A percentile compares a stretch with the other conserved stretches of the same genome.
Evolutionary conservation across 2,888 invertebrate genomes (phyloP).

Genomic region (Hymenopus coronatus): DNA sequence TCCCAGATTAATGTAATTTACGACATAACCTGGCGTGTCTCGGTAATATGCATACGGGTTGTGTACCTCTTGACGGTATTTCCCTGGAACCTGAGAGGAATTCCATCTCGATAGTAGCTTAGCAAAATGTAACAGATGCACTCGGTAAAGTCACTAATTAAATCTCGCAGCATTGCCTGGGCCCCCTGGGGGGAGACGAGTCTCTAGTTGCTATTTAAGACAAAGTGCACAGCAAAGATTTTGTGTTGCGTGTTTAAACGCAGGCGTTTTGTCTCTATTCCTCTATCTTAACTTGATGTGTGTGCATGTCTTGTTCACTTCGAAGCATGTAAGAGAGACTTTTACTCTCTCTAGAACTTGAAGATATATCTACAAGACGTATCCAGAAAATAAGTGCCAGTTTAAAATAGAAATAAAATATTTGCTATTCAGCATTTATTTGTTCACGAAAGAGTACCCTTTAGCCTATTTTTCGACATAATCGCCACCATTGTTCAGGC

Average conservation of each 20-base stretch:
- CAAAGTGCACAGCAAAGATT: background rate
- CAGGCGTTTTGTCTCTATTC: background rate
- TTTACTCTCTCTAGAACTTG: too few relatives aligned
- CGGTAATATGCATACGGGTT: background rate
- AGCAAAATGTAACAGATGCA: background rate
- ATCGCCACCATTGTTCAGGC: too few relatives aligned
- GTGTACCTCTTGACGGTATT: background rate
- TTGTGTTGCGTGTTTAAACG: background rate
- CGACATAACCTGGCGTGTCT: background rate
- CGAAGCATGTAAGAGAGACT: too few relatives aligned
- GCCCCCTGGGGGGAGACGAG: background rate
- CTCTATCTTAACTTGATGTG: background rate
- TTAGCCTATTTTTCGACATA: too few relatives aligned
- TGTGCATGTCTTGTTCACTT: background rate
- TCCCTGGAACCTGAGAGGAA: background rate
- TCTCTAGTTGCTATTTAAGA: background rate
- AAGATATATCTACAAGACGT: too few relatives aligned
- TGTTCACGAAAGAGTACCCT: too few relatives aligned
- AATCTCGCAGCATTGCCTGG: background rate
- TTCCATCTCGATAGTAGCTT: background rate
- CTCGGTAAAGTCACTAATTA: background rate
- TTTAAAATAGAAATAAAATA: too few relatives aligned
- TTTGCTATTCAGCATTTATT: too few relatives aligned
- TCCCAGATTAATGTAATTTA: conserved; percentile 11
- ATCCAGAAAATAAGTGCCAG: too few relatives aligned